Evolutionary conservation across 2,888 invertebrate species (phyloP).

Genomic region (Hirtodrosophila trivittata): DNA sequence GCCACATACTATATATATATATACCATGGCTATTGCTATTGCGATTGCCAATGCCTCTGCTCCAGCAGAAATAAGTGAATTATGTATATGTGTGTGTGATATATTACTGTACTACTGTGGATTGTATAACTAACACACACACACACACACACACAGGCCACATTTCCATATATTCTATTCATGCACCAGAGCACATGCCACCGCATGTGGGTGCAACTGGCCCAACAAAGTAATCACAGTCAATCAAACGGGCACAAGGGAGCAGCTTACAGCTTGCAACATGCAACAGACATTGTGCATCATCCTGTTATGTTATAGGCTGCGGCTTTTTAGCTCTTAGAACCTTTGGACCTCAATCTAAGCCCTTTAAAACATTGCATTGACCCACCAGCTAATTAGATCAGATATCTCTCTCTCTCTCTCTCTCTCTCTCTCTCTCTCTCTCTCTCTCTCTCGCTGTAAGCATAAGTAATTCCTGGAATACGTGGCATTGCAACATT

Average conservation of each 20-base stretch:
- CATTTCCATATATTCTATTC: not conserved
- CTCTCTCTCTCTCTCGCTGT: no score
- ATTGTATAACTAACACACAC: not conserved
- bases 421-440: no score
- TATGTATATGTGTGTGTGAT: conserved; percentile 11
- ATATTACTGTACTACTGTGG: not conserved
- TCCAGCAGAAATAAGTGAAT: conserved; percentile 25
- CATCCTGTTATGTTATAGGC: no score
- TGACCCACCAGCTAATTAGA: no score
- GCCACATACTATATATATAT: not conserved
- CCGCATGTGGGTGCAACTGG: conserved; percentile 10
- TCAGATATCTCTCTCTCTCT: no score
- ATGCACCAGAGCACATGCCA: not conserved
- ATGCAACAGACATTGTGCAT: no score
- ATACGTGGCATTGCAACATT: no score
- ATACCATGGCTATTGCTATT: not conserved
- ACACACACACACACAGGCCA: not conserved
- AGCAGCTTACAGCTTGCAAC: conserved; percentile 9
- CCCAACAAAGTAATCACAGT: conserved; percentile 34
- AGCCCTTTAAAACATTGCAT: no score
- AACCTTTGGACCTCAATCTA: no score
- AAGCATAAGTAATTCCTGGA: no score
- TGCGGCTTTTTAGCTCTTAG: no score
- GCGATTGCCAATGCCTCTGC: not conserved
- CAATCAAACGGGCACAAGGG: conserved; percentile 29